These are phyloP conservation scores for Lepilemur septentrionalis DNA, from an alignment of 2,797 vertebrate species.

Conservation along the genomic window DNA sequence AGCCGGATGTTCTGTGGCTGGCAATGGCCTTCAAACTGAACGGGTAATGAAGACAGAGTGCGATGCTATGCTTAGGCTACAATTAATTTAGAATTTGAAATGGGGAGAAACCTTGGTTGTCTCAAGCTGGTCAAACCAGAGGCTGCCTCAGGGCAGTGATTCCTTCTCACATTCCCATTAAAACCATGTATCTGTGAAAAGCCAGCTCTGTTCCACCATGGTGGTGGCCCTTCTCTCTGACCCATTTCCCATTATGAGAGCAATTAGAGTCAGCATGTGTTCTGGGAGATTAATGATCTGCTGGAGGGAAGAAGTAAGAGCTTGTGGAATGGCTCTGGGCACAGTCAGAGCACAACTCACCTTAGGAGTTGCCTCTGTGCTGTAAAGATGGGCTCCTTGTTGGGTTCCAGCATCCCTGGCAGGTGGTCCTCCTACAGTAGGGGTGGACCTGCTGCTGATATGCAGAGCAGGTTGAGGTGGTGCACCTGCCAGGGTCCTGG, in stretches of 20 bases:
- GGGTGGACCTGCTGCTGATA: fast-evolving
- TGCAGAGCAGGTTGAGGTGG: too few relatives aligned
- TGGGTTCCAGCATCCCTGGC: neutral
- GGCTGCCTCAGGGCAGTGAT: neutral
- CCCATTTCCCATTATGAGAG: neutral
- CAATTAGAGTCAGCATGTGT: too few relatives aligned
- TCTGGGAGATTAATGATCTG: neutral
- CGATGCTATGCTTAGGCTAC: neutral
- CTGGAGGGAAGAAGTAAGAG: neutral
- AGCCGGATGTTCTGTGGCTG: too few relatives aligned
- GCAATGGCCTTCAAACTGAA: neutral
- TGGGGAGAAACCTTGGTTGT: neutral
- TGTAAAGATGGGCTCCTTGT: fast-evolving
- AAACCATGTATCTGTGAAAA: neutral
- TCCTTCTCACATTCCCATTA: neutral
- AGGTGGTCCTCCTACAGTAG: neutral
- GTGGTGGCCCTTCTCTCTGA: neutral
- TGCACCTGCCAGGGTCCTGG: neutral
- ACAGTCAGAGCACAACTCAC: neutral
- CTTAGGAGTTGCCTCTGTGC: neutral
- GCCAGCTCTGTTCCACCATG: neutral
- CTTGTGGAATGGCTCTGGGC: neutral
- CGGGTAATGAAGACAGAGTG: neutral
- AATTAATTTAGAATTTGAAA: constrained; percentile 33
- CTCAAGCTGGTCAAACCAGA: neutral